These are phyloP conservation scores for Phylloscopus collybita DNA, from an alignment of 2,797 vertebrate species.

Conservation along the genomic window DNA sequence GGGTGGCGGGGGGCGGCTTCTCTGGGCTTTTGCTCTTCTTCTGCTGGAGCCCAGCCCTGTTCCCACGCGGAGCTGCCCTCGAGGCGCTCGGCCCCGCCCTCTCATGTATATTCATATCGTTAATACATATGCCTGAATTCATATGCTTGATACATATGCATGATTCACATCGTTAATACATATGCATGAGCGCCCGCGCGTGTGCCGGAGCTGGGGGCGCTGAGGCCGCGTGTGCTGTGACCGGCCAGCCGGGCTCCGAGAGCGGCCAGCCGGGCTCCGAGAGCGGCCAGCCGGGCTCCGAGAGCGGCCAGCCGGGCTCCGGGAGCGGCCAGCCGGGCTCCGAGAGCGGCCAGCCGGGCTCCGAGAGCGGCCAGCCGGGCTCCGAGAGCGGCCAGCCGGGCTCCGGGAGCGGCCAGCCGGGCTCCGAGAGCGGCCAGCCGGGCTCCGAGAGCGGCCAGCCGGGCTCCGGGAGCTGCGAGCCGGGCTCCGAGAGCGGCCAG, in stretches of 20 bases:
- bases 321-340: too few relatives aligned
- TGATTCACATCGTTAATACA: fast-evolving
- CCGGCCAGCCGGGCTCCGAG: too few relatives aligned
- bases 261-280: neutral
- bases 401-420: neutral
- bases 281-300: too few relatives aligned
- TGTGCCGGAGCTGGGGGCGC: neutral
- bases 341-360: neutral
- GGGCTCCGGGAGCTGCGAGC: too few relatives aligned
- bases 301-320: neutral
- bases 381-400: too few relatives aligned
- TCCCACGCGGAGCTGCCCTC: fast-evolving
- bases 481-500: neutral
- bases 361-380: neutral
- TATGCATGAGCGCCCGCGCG: fast-evolving
- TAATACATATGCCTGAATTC: neutral
- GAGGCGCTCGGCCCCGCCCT: fast-evolving
- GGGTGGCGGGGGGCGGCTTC: neutral
- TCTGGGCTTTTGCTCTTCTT: fast-evolving
- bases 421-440: too few relatives aligned
- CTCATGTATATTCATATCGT: fast-evolving
- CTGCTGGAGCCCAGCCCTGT: fast-evolving
- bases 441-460: too few relatives aligned
- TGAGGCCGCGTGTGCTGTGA: neutral
- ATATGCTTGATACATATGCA: fast-evolving